Evolutionary conservation across 2,113 vertebrate species (phyloP), one percentile per base, ranked within the genome.

Genomic region (Phocoena sinus): DNA sequence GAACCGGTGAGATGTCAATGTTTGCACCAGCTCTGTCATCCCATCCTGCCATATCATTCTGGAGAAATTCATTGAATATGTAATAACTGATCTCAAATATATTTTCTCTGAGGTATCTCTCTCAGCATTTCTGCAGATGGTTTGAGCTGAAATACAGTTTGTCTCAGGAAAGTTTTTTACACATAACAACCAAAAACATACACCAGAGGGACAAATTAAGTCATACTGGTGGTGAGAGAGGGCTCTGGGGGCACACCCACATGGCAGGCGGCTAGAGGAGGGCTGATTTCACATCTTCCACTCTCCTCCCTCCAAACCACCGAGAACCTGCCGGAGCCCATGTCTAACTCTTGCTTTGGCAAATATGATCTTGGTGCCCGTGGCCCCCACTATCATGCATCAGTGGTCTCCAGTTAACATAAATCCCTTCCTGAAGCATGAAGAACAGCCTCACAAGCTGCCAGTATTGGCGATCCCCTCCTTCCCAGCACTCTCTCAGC

Each of bases 201-300:
- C 13, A 50, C 47, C 68, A 33, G 56, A 50, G 14, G 26, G 38
- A 91, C 31, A 4, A 14, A 93, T 92, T 60, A 96, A 90, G n/a
- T 96, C 79, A 92, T 26, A 36, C 26, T n/a, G 63, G 28, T 15
- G 21, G 58, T 13, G 5, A 53, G 85, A 44, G 44, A 73, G 18
- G 31, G 6, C 50, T 60, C 33, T 3, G 23, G 82, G 76, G 73
- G 2, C 82, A 53, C 80, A 2, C 41, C 86, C 86, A 94, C 56
- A 1, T 2, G 60, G 95, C 92, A 90, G 88, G 60, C 77, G 88
- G 94, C 38, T 47, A 41, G 47, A 70, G 18, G 86, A 58, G 12
- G 83, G 8, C 67, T 92, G 70, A 92, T 53, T 80, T 94, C 95
- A 93, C 60, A 73, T 28, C 90, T 88, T 70, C 88, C 88, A 11